Base-by-base conservation (phyloP, 2,113 vertebrate genomes). In the Tyto alba region DNA sequence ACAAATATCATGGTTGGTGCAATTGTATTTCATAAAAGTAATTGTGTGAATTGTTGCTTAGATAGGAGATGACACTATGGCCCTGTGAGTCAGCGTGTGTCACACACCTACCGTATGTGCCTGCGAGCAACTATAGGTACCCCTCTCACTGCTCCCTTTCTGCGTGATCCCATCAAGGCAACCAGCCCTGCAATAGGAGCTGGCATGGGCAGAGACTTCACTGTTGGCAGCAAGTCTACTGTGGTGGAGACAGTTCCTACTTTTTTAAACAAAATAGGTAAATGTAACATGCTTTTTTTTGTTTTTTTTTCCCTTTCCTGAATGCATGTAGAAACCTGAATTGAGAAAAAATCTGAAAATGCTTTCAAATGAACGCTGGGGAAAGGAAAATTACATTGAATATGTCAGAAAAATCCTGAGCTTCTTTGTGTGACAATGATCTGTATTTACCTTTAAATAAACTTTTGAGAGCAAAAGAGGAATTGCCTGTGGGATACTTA, bases 31-130 rank as follows among this genome's bases (percentile, higher is more conserved):
- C 62, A 69, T 83, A 83, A 30, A 72, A 72, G 12, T 41, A 68
- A 75, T 38, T 25, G 56, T 30, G 36, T 0, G 0, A 85, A 66
- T 60, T 82, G 59, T 32, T 85, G 62, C 66, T 92, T 36, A 53
- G 59, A 56, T 27, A 78, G 62, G 40, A 74, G 38, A 8, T 32
- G 25, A 27, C 34, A 34, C 5, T 25, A 27, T 14, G 38, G 13
- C 34, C 34, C 21, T 59, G 57, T 17, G 62, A 79, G 60, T 36
- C 34, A 13, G 50, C 0, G 1, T 6, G 11, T 23, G n/a, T 66
- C 4, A 0, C 38, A 36, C 16, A 36, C 22, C 29, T 2, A 1
- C 45, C 53, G 36, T 20, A 6, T 9, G 29, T 47, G 19, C 21
- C 45, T n/a, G 6, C 10, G 2, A 75, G 52, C 17, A 52, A 0